These are phyloP conservation scores for Ligdia adustata DNA, from an alignment of 2,888 invertebrate species.

Conservation along the genomic window DNA sequence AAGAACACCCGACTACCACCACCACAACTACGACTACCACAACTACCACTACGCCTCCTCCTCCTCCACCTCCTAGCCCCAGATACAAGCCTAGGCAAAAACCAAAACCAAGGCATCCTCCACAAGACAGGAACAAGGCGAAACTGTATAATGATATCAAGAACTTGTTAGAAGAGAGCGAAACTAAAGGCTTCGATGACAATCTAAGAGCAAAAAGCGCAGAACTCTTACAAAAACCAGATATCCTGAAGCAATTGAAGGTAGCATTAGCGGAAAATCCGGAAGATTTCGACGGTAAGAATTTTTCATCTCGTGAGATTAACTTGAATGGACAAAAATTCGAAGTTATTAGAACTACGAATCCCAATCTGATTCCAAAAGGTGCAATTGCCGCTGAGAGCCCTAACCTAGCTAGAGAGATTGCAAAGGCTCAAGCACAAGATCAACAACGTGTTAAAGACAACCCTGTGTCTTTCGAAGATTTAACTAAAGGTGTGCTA, in stretches of 20 bases:
- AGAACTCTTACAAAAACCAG: conserved; percentile 87
- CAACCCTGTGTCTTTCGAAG: conserved; percentile 88
- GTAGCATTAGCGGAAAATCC: conserved; percentile 88
- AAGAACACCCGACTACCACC: conserved; percentile 87
- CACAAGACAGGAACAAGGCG: conserved; percentile 81
- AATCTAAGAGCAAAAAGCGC: conserved; percentile 76
- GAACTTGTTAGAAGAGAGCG: conserved; percentile 79
- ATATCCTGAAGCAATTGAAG: conserved; percentile 89
- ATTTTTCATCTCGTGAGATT: conserved; percentile 89
- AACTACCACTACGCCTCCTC: conserved; percentile 73
- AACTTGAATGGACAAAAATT: conserved; percentile 90
- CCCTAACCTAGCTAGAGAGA: conserved; percentile 64
- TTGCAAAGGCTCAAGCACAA: conserved; percentile 62
- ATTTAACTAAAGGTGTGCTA: conserved; percentile 90
- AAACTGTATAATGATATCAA: conserved; percentile 85
- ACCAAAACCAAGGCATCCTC: conserved; percentile 67
- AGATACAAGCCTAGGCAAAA: conserved; percentile 64
- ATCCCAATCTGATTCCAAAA: conserved; percentile 87
- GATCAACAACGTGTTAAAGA: conserved; percentile 82
- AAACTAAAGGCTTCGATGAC: conserved; percentile 83
- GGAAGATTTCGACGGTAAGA: conserved; percentile 86
- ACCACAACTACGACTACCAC: conserved; percentile 88
- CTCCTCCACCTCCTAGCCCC: conserved; percentile 60
- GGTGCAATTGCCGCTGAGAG: conserved; percentile 81
- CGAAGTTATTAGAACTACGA: conserved; percentile 88